A percentile compares a stretch with the other conserved stretches of the same genome.
Evolutionary conservation across 2,797 vertebrate genomes (phyloP).

Genomic region (Enteromius radiatus): DNA sequence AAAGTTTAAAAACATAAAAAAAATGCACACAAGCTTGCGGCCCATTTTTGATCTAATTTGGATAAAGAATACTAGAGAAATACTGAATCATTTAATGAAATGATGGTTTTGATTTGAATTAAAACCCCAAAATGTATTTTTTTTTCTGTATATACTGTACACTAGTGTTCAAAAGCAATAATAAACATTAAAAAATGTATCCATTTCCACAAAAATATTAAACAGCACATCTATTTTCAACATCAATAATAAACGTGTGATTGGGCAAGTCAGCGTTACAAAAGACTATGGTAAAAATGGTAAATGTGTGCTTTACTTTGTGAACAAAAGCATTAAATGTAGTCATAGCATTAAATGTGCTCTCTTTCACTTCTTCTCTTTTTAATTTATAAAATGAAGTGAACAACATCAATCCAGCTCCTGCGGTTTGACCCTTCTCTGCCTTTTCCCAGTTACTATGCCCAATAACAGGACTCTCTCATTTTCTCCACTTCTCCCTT

Average conservation of each 20-base stretch:
- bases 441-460: neutral
- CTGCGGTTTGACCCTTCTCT: constrained; percentile 8
- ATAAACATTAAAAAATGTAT: neutral
- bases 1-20: neutral
- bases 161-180: neutral
- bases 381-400: constrained; percentile 24
- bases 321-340: too few species aligned
- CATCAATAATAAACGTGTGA: too few species aligned
- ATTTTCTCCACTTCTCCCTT: neutral
- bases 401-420: neutral
- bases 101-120: too few species aligned
- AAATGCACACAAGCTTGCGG: neutral
- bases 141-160: neutral
- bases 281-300: too few species aligned
- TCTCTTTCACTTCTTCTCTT: neutral
- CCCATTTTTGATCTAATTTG: neutral
- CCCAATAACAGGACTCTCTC: constrained; percentile 1
- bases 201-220: neutral
- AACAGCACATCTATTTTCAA: too few species aligned
- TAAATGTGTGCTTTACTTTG: too few species aligned
- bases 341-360: neutral
- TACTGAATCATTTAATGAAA: neutral
- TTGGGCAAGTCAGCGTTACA: too few species aligned
- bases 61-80: neutral
- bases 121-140: neutral